Evolutionary conservation across 2,113 vertebrate genomes (phyloP).

Genomic region (Geothlypis trichas): DNA sequence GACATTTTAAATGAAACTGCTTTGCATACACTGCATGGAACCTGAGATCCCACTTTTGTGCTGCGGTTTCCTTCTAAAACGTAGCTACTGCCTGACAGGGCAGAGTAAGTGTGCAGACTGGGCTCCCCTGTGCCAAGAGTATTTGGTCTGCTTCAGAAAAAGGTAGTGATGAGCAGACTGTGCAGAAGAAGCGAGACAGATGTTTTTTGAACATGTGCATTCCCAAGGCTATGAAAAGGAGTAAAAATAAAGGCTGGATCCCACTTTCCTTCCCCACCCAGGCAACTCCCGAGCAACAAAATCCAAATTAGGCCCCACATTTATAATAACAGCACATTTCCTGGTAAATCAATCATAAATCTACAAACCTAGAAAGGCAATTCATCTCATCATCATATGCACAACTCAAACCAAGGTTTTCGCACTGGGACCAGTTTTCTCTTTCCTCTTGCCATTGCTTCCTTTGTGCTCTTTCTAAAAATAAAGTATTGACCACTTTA

Average conservation of each 20-base stretch:
- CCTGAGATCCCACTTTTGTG: conserved; percentile 52
- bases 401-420: background rate
- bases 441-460: background rate
- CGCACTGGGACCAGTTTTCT: background rate
- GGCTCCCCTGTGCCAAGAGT: background rate
- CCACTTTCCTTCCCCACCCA: conserved; percentile 33
- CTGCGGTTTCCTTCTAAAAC: conserved; percentile 65
- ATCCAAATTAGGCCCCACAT: conserved; percentile 4
- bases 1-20: conserved; percentile 71
- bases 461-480: background rate
- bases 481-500: background rate
- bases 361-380: background rate
- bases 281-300: conserved; percentile 38
- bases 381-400: background rate
- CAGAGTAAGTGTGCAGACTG: conserved; percentile 17
- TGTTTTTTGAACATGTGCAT: background rate
- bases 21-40: conserved; percentile 66
- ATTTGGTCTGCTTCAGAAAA: conserved; percentile 17
- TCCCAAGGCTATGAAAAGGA: background rate
- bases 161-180: background rate
- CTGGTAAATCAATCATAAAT: conserved; percentile 33
- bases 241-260: background rate
- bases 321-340: conserved; percentile 44
- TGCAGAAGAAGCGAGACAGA: background rate
- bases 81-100: conserved; percentile 55